A percentile compares a stretch with the other conserved stretches of the same genome.
Conservation (phyloP, 2,113 vertebrate genomes). For the Cisticola juncidis region DNA sequence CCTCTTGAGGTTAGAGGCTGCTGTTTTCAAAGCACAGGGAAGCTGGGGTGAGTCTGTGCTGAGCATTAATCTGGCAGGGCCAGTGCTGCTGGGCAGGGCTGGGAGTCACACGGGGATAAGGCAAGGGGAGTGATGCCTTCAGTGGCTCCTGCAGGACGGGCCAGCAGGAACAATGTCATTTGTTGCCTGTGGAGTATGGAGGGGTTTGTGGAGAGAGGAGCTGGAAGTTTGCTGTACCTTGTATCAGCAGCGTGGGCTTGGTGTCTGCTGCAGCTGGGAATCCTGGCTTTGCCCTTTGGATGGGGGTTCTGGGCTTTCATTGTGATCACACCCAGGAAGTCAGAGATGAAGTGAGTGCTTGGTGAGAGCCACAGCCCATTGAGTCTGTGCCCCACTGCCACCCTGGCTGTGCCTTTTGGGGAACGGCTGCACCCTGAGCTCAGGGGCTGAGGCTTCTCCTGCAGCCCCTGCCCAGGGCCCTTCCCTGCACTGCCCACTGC, state of each 20-base stretch:
- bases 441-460: background rate
- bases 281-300: background rate
- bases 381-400: background rate
- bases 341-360: accelerated
- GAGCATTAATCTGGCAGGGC: background rate
- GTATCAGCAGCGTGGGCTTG: accelerated
- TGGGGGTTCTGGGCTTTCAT: background rate
- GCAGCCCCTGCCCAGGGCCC: accelerated
- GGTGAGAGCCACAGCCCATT: background rate
- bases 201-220: background rate
- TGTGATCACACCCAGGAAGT: background rate
- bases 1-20: background rate
- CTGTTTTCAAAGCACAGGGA: background rate
- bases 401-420: accelerated
- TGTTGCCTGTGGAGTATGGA: background rate
- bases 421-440: accelerated
- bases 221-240: background rate
- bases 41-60: background rate
- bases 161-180: background rate
- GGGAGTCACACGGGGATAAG: background rate
- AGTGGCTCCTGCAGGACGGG: background rate
- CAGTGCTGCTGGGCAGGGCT: background rate
- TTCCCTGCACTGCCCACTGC: background rate
- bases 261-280: background rate
- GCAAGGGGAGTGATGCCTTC: background rate